phyloP scores from a whole-genome alignment of 2,113 vertebrate species.

The Terrapene triunguis region DNA sequence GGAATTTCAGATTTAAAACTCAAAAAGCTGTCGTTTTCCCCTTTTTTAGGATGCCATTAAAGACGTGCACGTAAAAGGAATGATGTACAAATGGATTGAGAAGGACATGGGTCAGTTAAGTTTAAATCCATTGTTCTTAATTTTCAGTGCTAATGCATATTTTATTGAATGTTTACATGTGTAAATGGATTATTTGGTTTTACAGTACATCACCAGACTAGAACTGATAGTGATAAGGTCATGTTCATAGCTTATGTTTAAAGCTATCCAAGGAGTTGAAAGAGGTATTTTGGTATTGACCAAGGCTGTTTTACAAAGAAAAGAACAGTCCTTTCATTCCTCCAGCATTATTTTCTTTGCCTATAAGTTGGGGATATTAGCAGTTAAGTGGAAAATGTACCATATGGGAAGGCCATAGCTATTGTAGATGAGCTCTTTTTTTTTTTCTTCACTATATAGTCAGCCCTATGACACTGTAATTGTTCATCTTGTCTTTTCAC shows the following conservation, averaged over 20 bases:
- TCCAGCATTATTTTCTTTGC: background rate
- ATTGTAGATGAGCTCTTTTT: background rate
- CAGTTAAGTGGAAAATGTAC: background rate
- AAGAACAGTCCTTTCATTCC: background rate
- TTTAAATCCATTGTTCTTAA: background rate
- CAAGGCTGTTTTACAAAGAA: background rate
- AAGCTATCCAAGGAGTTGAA: background rate
- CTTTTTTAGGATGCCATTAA: conserved; percentile 83
- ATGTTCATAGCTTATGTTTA: background rate
- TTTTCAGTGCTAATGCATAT: accelerated
- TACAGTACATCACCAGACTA: background rate
- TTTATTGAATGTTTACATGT: background rate
- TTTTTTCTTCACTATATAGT: background rate
- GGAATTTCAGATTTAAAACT: background rate
- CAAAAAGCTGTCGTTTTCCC: conserved; percentile 9
- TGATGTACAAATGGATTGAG: conserved; percentile 89
- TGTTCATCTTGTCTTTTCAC: background rate
- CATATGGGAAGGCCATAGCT: background rate
- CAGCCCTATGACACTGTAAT: background rate
- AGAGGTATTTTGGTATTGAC: background rate
- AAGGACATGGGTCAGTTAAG: conserved; percentile 83
- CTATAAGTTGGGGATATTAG: background rate
- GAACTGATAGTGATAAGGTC: background rate
- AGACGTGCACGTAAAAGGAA: conserved; percentile 86
- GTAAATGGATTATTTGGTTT: background rate